These are phyloP conservation scores for Sula dactylatra DNA, from an alignment of 2,113 vertebrate species.

Conservation along the genomic window DNA sequence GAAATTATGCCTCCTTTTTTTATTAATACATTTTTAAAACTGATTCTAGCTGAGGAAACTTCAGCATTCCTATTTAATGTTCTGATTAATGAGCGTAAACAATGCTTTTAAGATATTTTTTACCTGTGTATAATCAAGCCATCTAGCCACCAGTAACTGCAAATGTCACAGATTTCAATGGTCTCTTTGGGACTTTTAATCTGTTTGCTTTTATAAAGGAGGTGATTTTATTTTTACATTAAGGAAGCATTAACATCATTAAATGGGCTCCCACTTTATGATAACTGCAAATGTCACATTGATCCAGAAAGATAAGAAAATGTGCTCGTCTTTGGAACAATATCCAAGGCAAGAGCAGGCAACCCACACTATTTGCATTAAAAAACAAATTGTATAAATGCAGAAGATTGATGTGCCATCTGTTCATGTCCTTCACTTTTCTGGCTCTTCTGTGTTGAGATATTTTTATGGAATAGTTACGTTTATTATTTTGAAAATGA, in stretches of 20 bases:
- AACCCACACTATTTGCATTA: slow-evolving; percentile 88
- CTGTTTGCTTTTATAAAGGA: slow-evolving; percentile 84
- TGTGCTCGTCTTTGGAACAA: slow-evolving; percentile 85
- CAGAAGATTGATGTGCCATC: slow-evolving; percentile 85
- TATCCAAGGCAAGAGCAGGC: slow-evolving; percentile 82
- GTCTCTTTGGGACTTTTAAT: slow-evolving; percentile 82
- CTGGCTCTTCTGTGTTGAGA: slow-evolving; percentile 84
- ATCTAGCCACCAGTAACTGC: slow-evolving; percentile 73
- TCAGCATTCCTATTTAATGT: slow-evolving; percentile 59
- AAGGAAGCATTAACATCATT: slow-evolving; percentile 87
- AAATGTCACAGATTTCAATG: slow-evolving; percentile 81
- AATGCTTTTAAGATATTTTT: slow-evolving; percentile 71
- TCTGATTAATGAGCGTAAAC: slow-evolving; percentile 75
- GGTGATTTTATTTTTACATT: slow-evolving; percentile 86
- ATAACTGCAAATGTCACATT: slow-evolving; percentile 89
- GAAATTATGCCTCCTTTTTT: slow-evolving; percentile 29
- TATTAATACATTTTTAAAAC: slow-evolving; percentile 51
- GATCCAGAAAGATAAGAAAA: slow-evolving; percentile 87
- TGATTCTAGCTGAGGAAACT: slow-evolving; percentile 6
- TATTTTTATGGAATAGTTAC: slow-evolving; percentile 87
- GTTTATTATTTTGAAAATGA: slow-evolving; percentile 86
- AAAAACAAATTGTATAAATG: slow-evolving; percentile 89
- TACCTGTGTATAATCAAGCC: slow-evolving; percentile 76
- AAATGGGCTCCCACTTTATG: slow-evolving; percentile 84
- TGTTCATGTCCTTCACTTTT: slow-evolving; percentile 85